Base-by-base conservation (phyloP, 2,113 vertebrate species). In the Argyrosomus japonicus region DNA sequence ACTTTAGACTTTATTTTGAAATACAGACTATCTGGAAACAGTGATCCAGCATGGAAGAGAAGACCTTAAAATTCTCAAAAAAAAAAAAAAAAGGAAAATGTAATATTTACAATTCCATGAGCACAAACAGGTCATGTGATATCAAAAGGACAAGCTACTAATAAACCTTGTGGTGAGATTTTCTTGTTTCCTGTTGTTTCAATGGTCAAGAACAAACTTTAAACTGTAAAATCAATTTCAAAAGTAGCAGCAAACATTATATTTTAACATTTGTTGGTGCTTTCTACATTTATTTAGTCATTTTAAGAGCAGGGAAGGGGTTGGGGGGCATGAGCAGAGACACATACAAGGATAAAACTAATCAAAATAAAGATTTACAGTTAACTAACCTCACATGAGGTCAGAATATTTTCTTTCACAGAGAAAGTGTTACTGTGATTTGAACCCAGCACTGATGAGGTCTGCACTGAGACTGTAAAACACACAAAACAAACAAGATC, bases 331-430 rank as follows among this genome's bases (percentile, higher is more conserved):
- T 68, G 27, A n/a, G 50, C 11, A 62, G 6, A 32, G 10, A 62
- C 25, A 36, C 2, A 27, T 45, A 13, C 21, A 13, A 53, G 4
- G 17, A 77, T 67, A 62, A 74, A 78, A 70, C 4, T n/a, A 36
- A 71, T 77, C 10, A 36, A 63, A 50, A 67, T 60, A 5, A 68
- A n/a, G 27, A 19, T 75, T 11, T 71, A 75, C 63, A 77, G 19
- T 25, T 23, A 54, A 69, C 29, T 3, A 47, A 53, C 50, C 45
- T 70, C 40, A 72, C 27, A 60, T 48, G 45, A 78, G 51, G 25
- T 50, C 19, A 77, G 50, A 65, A 29, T 15, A 68, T 78, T 14
- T 18, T 53, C 17, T 71, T 81, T 75, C 25, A 75, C 14, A 50
- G 12, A 81, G 32, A 57, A 61, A 47, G 27, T 29, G 11, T 56